Base-by-base conservation (phyloP, 2,888 invertebrate species). In the Pseudanteris insignis region DNA sequence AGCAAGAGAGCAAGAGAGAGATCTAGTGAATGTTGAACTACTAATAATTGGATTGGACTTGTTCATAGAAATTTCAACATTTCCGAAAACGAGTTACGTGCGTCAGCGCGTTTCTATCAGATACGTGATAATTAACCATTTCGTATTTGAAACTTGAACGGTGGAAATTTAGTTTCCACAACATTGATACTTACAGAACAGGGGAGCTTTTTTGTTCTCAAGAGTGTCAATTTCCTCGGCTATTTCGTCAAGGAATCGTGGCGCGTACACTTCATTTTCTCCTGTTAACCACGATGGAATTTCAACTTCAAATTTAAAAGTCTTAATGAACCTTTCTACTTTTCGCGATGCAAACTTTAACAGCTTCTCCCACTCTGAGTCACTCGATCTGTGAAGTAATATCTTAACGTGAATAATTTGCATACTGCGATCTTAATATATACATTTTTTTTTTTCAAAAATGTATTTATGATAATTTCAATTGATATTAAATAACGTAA, bases 231-330 rank as follows among this genome's bases (percentile, higher is more conserved):
- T 87, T 79, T 92, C 92, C 70, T 90, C 89, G 57, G 89, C 88
- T 44, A 92, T 91, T 72, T 92, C 91, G 65, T 92, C 91, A 26
- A 92, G 84, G 78, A 92, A 92, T 61, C 92, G 84, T 0, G 92
- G 92, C 1, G 90, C 86, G 61, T 91, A 89, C n/a, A 89, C 85
- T 44, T 90, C 88, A 58, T 90, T 87, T n/a, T 75, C 72, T 6
- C 73, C 74, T 1, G 68, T 67, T 4, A 71, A 66, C 61, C 67
- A 68, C 0, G 73, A 58, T 28, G 90, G 88, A 38, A 92, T 81
- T 15, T 87, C 84, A 64, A 92, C 83, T 78, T 92, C 91, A 58
- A 92, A 79, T 0, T 89, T 89, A 1, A 89, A 87, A 0, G 92
- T 89, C 76, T 92, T 88, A 58, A 92, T 76, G 71, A 92, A 92